Conservation (phyloP, 2,113 vertebrate species). For the Chlamydotis undulata region DNA sequence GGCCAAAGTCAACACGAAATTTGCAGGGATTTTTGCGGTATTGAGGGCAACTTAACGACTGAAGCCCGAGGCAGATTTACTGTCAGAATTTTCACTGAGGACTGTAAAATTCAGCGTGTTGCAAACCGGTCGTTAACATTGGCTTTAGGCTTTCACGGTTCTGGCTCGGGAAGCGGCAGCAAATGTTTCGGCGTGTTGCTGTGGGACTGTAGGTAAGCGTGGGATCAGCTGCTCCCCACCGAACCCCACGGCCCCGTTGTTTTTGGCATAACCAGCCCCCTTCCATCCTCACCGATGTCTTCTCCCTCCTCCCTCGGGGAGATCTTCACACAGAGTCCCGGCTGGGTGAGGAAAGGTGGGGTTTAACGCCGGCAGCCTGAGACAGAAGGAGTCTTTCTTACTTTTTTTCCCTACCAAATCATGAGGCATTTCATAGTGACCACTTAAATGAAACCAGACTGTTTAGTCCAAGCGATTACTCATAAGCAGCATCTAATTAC, state of each 20-base stretch:
- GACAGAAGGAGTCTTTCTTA: neutral
- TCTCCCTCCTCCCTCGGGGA: neutral
- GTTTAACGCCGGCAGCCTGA: neutral
- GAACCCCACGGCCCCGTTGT: accelerated
- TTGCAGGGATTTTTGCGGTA: conserved; percentile 48
- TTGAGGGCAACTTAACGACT: conserved; percentile 11
- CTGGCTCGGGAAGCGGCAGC: neutral
- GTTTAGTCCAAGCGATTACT: conserved; percentile 30
- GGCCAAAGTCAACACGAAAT: conserved; percentile 42
- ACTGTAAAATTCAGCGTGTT: neutral
- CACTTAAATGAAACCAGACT: conserved; percentile 52
- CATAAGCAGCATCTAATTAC: conserved; percentile 42
- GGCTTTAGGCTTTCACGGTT: neutral
- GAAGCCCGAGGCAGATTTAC: conserved; percentile 37
- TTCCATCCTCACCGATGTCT: neutral
- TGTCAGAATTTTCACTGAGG: conserved; percentile 20
- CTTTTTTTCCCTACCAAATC: neutral
- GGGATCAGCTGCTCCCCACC: neutral
- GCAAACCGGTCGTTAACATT: neutral
- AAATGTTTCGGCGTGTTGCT: neutral
- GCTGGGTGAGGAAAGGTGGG: neutral
- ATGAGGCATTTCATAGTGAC: neutral
- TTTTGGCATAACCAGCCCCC: neutral
- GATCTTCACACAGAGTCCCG: neutral
- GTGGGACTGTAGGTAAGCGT: neutral